Percentiles rank a stretch among this genome's conserved stretches.
phyloP scores from a whole-genome alignment of 2,113 vertebrate species.

The Ceyx melanurus region DNA sequence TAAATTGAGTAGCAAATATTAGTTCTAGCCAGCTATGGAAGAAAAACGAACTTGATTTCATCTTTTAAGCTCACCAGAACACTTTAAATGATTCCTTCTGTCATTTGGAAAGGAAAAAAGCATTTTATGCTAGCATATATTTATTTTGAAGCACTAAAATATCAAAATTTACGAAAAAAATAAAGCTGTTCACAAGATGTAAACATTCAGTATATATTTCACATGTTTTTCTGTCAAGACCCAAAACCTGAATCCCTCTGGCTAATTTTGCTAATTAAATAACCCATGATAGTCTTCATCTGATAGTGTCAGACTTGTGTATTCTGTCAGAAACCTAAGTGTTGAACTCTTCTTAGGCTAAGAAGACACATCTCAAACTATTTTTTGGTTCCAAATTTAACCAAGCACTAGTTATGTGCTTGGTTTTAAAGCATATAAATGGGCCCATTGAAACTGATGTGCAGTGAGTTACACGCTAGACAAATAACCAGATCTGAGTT shows the following conservation, averaged over 20 bases:
- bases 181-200: conserved; percentile 42
- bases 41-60: conserved; percentile 23
- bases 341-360: conserved; percentile 30
- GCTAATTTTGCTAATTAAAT: conserved; percentile 56
- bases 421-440: conserved; percentile 37
- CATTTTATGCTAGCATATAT: not conserved
- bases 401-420: not conserved
- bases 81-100: conserved; percentile 58
- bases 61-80: conserved; percentile 30
- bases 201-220: conserved; percentile 8
- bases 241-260: not conserved
- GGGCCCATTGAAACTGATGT: conserved; percentile 24
- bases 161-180: conserved; percentile 34
- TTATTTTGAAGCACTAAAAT: conserved; percentile 39
- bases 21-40: conserved; percentile 46
- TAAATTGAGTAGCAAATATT: conserved; percentile 56
- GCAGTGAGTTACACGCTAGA: not conserved
- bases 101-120: conserved; percentile 18
- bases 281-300: conserved; percentile 27
- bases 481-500: conserved; percentile 22
- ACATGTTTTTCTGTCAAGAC: conserved; percentile 15
- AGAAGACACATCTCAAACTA: conserved; percentile 41
- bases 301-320: conserved; percentile 52
- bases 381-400: conserved; percentile 24
- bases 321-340: conserved; percentile 41